These are phyloP conservation scores for Brenthis ino DNA, from an alignment of 2,888 invertebrate species.

Conservation along the genomic window DNA sequence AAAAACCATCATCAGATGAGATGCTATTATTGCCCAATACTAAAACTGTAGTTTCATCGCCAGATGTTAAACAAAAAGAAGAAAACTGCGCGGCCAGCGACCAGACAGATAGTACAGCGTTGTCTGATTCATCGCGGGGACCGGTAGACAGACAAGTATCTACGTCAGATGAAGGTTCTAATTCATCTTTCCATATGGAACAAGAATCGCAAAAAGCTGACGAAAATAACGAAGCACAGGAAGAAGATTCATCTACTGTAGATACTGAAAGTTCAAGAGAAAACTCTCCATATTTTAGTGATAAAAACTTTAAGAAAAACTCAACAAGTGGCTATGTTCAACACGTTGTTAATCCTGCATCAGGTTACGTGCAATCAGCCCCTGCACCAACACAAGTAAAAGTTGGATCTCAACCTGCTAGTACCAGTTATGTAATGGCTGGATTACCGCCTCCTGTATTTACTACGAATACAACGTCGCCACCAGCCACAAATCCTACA, in stretches of 20 bases:
- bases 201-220: conserved; percentile 55
- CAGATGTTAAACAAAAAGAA: conserved; percentile 64
- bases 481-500: conserved; percentile 50
- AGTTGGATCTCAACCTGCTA: conserved; percentile 54
- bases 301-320: conserved; percentile 63
- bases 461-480: conserved; percentile 59
- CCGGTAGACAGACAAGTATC: conserved; percentile 67
- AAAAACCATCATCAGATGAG: conserved; percentile 75
- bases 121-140: conserved; percentile 69
- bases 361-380: conserved; percentile 62
- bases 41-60: conserved; percentile 57
- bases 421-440: conserved; percentile 75
- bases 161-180: conserved; percentile 70
- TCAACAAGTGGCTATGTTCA: conserved; percentile 64
- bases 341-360: conserved; percentile 51
- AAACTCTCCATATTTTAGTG: conserved; percentile 62
- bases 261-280: conserved; percentile 61
- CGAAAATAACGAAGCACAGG: conserved; percentile 49
- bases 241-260: conserved; percentile 56
- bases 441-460: conserved; percentile 68
- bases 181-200: conserved; percentile 68
- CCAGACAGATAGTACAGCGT: conserved; percentile 74
- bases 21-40: conserved; percentile 70
- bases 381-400: conserved; percentile 49
- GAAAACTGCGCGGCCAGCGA: conserved; percentile 71